These are phyloP conservation scores for Heliothis peltigera DNA, from an alignment of 2,888 invertebrate genomes.

Conservation along the genomic window DNA sequence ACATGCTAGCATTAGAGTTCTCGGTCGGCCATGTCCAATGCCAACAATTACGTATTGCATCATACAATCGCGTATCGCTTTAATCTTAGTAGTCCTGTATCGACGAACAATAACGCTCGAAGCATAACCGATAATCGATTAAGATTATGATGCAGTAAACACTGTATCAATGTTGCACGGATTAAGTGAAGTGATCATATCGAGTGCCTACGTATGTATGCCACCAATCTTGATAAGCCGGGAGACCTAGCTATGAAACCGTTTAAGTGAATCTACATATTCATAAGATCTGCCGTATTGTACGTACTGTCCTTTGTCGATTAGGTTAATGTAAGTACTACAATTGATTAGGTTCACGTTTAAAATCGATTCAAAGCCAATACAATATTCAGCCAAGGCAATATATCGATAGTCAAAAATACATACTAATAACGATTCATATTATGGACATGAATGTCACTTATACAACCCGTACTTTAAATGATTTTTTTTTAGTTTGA, in stretches of 20 bases:
- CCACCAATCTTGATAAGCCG: constrained; percentile 29
- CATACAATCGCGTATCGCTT: constrained; percentile 43
- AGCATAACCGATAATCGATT: constrained; percentile 59
- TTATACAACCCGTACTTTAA: too few species aligned
- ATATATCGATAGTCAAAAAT: too few species aligned
- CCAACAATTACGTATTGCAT: constrained; percentile 53
- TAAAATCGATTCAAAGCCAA: too few species aligned
- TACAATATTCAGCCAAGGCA: too few species aligned
- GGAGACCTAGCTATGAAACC: constrained; percentile 30
- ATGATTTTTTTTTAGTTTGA: too few species aligned
- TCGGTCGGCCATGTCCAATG: constrained; percentile 18
- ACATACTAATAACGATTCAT: too few species aligned
- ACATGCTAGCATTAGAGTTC: constrained; percentile 30
- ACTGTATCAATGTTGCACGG: constrained; percentile 46
- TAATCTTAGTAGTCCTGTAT: constrained; percentile 46
- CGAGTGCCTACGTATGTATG: constrained; percentile 9
- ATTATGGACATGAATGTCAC: too few species aligned
- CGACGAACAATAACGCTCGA: constrained; percentile 55
- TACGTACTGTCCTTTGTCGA: neutral
- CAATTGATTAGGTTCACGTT: too few species aligned
- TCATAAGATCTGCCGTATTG: constrained; percentile 8
- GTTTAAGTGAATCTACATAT: constrained; percentile 23
- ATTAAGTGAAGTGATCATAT: constrained; percentile 47
- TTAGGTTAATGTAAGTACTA: neutral
- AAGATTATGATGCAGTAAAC: constrained; percentile 57